Evolutionary conservation across 2,888 invertebrate species (phyloP), one percentile per base, ranked within the genome.

Genomic region (Scaptomyza tumidula): DNA sequence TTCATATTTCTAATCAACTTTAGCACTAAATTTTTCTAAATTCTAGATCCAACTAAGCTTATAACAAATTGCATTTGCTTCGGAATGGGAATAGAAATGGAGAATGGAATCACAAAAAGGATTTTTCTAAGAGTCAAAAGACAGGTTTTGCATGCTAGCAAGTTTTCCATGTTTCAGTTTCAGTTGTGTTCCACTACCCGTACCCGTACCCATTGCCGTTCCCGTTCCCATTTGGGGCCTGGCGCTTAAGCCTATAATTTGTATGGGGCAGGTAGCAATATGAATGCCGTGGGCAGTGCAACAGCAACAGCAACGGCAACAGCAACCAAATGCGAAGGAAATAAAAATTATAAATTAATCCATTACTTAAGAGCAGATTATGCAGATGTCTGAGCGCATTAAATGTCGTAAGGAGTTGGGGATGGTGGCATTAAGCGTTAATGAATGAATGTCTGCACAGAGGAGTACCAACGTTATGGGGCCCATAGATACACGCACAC

Each of bases 291-390:
- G 44, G 37, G 37, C 41, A 16, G 10, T 37, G 70, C 45, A 53
- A 35, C 45, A 35, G 5, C 24, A 24, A 24, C 16, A 33, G 48
- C 35, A 33, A 13, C 50, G 35, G 7, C 29, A 48, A 29, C 16
- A 0, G 13, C 48, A 33, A 0, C 48, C 48, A 9, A 33, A 33
- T 27, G 14, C 46, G 37, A 27, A 65, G 83, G 80, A 68, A 69
- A 59, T 69, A 19, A 78, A 75, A 86, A 83, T 81, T 87, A 86
- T 78, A 83, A 86, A 86, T 88, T 86, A 86, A 86, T 83, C 83
- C 88, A 86, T 86, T 88, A 87, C 83, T 81, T 81, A 81, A 77
- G 79, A 72, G 70, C 75, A 77, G 86, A 87, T 86, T 86, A 80
- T 80, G 78, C 81, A 78, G 72, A 78, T 86, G 79, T 81, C 84